phyloP scores from a whole-genome alignment of 2,113 vertebrate species.

The Pristiophorus japonicus region DNA sequence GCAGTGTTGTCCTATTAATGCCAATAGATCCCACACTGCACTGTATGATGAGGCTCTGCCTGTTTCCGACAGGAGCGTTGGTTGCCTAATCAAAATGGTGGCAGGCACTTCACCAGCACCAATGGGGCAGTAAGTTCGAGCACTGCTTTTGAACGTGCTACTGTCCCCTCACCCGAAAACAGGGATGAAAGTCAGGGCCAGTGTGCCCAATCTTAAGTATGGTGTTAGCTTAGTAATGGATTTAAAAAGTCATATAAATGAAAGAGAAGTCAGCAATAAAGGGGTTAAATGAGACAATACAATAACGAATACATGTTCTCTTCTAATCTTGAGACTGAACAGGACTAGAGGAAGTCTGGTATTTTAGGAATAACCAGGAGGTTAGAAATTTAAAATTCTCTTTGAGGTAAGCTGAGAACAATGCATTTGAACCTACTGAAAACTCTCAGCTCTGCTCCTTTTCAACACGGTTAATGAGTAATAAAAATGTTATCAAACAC shows the following conservation, averaged over 20 bases:
- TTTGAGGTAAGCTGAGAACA: background rate
- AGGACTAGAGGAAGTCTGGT: background rate
- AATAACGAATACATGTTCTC: background rate
- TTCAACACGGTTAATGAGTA: conserved; percentile 2
- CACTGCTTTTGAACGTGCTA: background rate
- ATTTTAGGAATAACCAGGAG: background rate
- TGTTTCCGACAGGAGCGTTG: background rate
- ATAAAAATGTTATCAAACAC: conserved; percentile 26
- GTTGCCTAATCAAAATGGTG: background rate
- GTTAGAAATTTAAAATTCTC: background rate
- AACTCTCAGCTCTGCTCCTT: conserved; percentile 19
- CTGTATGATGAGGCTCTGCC: background rate
- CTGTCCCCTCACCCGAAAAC: background rate
- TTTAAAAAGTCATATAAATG: background rate
- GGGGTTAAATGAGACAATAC: background rate
- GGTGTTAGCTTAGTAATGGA: background rate
- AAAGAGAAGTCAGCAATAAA: background rate
- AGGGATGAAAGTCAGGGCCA: background rate
- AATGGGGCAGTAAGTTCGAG: background rate
- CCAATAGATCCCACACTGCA: background rate
- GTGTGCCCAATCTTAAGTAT: background rate
- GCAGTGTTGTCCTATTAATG: background rate
- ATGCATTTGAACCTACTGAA: background rate
- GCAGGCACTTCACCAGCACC: background rate
- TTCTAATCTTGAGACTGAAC: background rate